Conservation (phyloP, 2,888 invertebrate species). For the Rhagonycha lutea region DNA sequence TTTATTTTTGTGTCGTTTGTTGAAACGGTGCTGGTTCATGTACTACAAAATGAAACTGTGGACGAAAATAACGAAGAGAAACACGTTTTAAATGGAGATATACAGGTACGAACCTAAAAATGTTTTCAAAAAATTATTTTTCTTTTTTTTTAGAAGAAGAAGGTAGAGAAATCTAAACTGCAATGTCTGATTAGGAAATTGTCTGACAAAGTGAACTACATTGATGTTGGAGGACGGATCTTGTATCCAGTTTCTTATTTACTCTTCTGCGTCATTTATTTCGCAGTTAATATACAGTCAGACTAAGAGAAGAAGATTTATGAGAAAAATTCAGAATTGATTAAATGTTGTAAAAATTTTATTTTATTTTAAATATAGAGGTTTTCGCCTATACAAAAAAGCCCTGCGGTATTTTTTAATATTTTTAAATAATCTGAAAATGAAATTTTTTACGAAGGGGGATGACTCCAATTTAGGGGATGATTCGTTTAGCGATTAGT, state of each 20-base stretch:
- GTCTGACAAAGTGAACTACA: background rate
- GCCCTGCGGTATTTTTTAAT: background rate
- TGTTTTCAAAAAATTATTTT: background rate
- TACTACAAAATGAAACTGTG: background rate
- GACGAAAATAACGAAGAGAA: background rate
- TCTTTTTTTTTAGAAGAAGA: background rate
- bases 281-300: background rate
- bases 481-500: background rate
- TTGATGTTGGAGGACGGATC: slow-evolving; percentile 6
- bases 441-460: background rate
- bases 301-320: background rate
- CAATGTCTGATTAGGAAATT: background rate
- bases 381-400: background rate
- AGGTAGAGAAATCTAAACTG: background rate
- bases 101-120: background rate
- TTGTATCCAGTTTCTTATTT: background rate
- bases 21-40: slow-evolving; percentile 1
- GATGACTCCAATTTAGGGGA: background rate
- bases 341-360: background rate
- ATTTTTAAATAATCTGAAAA: background rate
- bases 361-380: background rate
- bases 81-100: background rate
- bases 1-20: slow-evolving; percentile 4
- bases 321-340: background rate
- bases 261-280: slow-evolving; percentile 9